Conservation (phyloP, 2,113 vertebrate species). For the Syngnathus typhle region DNA sequence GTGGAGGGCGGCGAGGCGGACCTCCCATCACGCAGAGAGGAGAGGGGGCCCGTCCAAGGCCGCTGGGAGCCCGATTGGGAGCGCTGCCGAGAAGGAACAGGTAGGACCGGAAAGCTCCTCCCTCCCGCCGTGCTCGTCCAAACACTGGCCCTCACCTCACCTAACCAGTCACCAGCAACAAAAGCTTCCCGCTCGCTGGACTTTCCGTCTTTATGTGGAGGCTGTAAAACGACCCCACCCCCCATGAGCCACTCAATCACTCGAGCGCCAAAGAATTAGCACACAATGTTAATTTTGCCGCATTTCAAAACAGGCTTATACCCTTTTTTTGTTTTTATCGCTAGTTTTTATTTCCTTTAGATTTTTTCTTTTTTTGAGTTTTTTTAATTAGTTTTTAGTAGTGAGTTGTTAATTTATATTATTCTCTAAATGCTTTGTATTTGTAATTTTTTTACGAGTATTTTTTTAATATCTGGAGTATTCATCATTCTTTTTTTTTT, state of each 20-base stretch:
- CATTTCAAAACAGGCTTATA: too few species aligned
- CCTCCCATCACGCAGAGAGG: conserved; percentile 55
- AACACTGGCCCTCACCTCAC: conserved; percentile 43
- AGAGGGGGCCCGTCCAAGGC: conserved; percentile 47
- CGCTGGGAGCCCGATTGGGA: conserved; percentile 64
- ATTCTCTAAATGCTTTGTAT: too few species aligned
- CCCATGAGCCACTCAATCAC: conserved; percentile 11
- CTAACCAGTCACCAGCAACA: conserved; percentile 47
- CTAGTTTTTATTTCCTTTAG: too few species aligned
- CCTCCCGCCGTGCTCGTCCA: conserved; percentile 35
- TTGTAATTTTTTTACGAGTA: too few species aligned
- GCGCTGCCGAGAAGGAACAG: conserved; percentile 57
- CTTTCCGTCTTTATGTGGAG: conserved; percentile 23
- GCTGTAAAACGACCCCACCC: neutral
- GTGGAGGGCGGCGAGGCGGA: conserved; percentile 55
- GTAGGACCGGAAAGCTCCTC: conserved; percentile 60
- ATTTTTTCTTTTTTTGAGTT: too few species aligned
- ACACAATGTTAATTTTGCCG: too few species aligned
- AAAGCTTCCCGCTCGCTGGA: conserved; percentile 22
- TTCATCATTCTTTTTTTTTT: too few species aligned
- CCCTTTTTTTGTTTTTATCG: too few species aligned
- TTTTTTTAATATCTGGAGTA: too few species aligned
- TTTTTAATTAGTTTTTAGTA: too few species aligned
- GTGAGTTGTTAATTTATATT: too few species aligned
- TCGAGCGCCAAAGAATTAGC: neutral